Base-by-base conservation (phyloP, 92 coral and sea anemone species). In the Montipora capitata region DNA sequence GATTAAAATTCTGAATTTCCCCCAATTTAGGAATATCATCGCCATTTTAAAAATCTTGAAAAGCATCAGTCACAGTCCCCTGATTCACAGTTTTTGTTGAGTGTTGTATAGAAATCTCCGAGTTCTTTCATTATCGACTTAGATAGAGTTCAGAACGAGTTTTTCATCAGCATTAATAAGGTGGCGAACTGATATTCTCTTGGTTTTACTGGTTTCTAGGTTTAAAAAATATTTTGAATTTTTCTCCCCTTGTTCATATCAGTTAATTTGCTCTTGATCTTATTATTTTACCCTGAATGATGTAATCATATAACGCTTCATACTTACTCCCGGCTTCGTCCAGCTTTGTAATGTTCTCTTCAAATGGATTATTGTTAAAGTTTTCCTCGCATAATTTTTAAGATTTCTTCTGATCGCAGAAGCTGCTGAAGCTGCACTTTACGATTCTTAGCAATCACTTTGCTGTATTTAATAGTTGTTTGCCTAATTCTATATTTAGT, bases 401-500 rank as follows among this genome's bases (percentile, higher is more conserved):
- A 20, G 41, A 77, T 71, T 58, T 27, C 78, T 76, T 91, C 88
- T n/a, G 59, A 63, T 56, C 43, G 42, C 42, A 5, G 35, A 27
- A 27, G 35, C 27, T 20, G 27, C 27, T 20, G 72, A 4, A 67
- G 42, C 43, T 67, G 41, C 8, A 45, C 14, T 3, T 67, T 67
- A 5, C 72, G 72, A 20, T 67, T 67, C 42, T 27, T 67, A 12
- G 72, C 42, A 2, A 67, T 67, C 3, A 67, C 43, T 67, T 67
- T 67, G 72, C 72, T 67, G 42, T 38, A 79, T 45, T 54, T 16
- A n/a, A 79, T 85, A 71, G 87, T 78, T 43, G 59, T 79, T 41
- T 61, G 82, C 54, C 90, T 85, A 42, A 85, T 85, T 67, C 61
- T 87, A 49, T 79, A 79, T 66, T 90, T 90, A 49, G 84, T 45